Evolutionary conservation across 2,888 invertebrate species (phyloP), one percentile per base, ranked within the genome.

Genomic region (Labia minor): DNA sequence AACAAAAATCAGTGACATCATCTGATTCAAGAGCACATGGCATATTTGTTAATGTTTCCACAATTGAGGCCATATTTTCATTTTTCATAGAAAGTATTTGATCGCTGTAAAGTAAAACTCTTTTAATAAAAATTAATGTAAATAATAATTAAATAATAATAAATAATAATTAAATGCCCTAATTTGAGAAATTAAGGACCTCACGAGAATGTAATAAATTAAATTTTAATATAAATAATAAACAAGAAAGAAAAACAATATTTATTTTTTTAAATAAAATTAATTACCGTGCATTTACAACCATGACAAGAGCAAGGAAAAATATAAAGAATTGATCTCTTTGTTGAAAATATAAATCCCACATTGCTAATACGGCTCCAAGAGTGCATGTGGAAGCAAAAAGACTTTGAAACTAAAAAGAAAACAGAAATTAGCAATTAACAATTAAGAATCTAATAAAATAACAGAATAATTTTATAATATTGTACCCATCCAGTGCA

Each of bases 261-360:
- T 61, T 19, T 1, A 61, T 26, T n/a, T n/a, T n/a, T n/a, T 63
- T 8, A 37, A n/a, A 21, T 26, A 64, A 33, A 61, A 72, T 72
- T 72, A 79, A 74, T 76, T 75, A 85, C 83, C 84, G 87, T 8
- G 94, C 92, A 83, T 98, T 98, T 66, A 98, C 87, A 19, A 98
- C 84, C 82, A 99, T 94, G 66, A 97, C 96, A 61, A 99, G 82
- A 11, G 93, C 90, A 68, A 99, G 83, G 75, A 96, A 98, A 79
- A 98, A 94, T 74, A 96, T 86, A 71, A 96, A 89, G 80, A 98
- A 99, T 10, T 95, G 95, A 81, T 99, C 97, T 19, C 91, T 88
- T 76, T 92, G 89, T 79, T 95, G 95, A 76, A 98, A 92, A 77
- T 96, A 96, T 69, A 95, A 83, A 80, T 98, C 97, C 97, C 97